These are phyloP conservation scores for Anoplopoma fimbria DNA, from an alignment of 2,113 vertebrate genomes.

Conservation along the genomic window DNA sequence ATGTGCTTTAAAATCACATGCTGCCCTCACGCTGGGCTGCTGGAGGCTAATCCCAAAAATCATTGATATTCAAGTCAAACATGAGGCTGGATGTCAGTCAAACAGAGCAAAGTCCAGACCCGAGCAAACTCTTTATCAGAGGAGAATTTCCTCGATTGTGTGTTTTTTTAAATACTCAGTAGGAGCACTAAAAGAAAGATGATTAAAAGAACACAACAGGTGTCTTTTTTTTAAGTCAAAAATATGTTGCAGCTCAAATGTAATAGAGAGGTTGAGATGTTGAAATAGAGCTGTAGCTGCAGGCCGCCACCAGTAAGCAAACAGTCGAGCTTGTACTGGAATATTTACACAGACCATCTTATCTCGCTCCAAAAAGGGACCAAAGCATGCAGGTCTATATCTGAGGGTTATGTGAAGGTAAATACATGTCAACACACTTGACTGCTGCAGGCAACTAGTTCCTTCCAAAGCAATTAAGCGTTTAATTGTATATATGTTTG, in stretches of 20 bases:
- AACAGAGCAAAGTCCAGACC: not conserved
- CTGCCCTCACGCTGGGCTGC: constrained; percentile 17
- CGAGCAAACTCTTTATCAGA: not conserved
- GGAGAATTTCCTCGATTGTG: constrained; percentile 4
- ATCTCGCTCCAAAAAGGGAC: constrained; percentile 7
- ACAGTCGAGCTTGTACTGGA: constrained; percentile 39
- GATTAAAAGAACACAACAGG: not conserved
- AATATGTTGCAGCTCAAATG: not conserved
- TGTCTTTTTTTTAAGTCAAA: not conserved
- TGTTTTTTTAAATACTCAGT: not conserved
- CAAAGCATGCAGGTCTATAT: constrained; percentile 1
- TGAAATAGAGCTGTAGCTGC: constrained; percentile 30
- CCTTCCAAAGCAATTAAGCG: constrained; percentile 36
- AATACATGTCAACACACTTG: constrained; percentile 28
- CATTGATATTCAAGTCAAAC: constrained; percentile 42
- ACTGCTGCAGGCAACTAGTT: constrained; percentile 36
- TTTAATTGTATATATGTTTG: constrained; percentile 26
- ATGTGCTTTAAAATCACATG: constrained; percentile 58
- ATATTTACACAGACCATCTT: constrained; percentile 60
- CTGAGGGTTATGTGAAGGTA: constrained; percentile 21
- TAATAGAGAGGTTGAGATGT: not conserved
- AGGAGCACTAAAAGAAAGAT: not conserved
- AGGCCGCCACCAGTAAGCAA: constrained; percentile 33
- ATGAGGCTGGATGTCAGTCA: not conserved
- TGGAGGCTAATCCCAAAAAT: constrained; percentile 45